Evolutionary conservation across 1,140 invertebrate species (phyloP), one percentile per base, ranked within the genome.

Genomic region (Nasonia longicornis): DNA sequence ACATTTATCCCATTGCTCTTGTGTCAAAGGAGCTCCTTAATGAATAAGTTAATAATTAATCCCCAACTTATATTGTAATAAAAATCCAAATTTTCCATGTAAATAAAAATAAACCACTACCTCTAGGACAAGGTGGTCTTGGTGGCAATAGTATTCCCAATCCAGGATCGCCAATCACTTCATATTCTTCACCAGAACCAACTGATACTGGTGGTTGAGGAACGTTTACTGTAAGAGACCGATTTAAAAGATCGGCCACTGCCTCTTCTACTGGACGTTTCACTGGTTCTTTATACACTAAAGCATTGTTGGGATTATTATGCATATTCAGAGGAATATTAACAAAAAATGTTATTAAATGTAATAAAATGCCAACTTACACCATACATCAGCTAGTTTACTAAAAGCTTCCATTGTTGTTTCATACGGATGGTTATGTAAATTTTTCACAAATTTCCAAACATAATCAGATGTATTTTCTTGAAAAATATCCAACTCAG

Each of bases 391-490:
- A 38, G 95, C 95, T 31, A 97, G 91, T 91, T 96, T 97, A 35
- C 95, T 95, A 90, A 97, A 97, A 10, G 96, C 94, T 87, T 95
- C 94, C 87, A 97, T 85, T 11, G 96, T 95, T 2, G 95, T 95
- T 88, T 95, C 95, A 88, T 95, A 96, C 0, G 96, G 96, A 87
- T 95, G 92, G 85, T 95, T 91, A 35, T 94, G 94, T 45, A 96
- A 92, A 88, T 95, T 95, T 38, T 92, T 93, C 10, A 95, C 92
- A 85, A 96, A 92, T 85, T 93, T 93, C 95, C 95, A 93, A 16
- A 95, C 91, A 74, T 93, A 92, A 89, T 94, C 90, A 0, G 94
- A 91, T 10, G 92, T 90, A 83, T 93, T 93, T 74, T 96, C 94
- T 81, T 93, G 92, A 91, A 96, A 95, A 52, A 98, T 91, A 85